Percentiles rank a stretch among this genome's conserved stretches.
These are phyloP conservation scores for Harlomillsia oculata DNA, from an alignment of 1,140 invertebrate species.

Conservation along the genomic window DNA sequence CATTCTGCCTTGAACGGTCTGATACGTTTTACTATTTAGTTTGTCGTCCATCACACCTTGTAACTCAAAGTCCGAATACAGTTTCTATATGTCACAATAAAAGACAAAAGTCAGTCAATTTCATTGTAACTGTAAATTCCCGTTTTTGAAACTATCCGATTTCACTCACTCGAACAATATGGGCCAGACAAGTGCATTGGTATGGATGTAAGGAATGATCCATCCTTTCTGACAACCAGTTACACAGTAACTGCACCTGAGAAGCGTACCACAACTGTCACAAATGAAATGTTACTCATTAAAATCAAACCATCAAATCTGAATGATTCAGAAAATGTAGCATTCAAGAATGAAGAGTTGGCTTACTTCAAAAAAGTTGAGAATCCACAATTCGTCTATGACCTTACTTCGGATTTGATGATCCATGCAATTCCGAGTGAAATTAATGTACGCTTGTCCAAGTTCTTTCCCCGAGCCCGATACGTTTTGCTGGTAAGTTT, in stretches of 20 bases:
- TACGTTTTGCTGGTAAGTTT: conserved; percentile 56
- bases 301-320: background rate
- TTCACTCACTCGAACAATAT: conserved; percentile 77
- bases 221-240: conserved; percentile 85
- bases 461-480: conserved; percentile 86
- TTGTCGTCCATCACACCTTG: conserved; percentile 97
- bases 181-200: conserved; percentile 92
- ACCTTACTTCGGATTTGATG: conserved; percentile 96
- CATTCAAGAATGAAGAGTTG: background rate
- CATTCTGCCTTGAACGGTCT: conserved; percentile 83
- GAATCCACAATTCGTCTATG: conserved; percentile 91
- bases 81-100: conserved; percentile 63
- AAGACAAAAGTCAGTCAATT: background rate
- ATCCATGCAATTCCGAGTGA: conserved; percentile 93
- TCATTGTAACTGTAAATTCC: background rate
- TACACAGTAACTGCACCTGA: conserved; percentile 88
- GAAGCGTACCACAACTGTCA: conserved; percentile 83
- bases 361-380: conserved; percentile 86
- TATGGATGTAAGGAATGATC: conserved; percentile 91
- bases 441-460: conserved; percentile 95
- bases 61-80: conserved; percentile 96
- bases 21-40: conserved; percentile 93
- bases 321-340: background rate
- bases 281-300: conserved; percentile 5
- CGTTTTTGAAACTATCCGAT: no score